A percentile compares a stretch with the other conserved stretches of the same genome.
These are phyloP conservation scores for Hemitrygon akajei DNA, from an alignment of 2,797 vertebrate genomes.

Conservation along the genomic window DNA sequence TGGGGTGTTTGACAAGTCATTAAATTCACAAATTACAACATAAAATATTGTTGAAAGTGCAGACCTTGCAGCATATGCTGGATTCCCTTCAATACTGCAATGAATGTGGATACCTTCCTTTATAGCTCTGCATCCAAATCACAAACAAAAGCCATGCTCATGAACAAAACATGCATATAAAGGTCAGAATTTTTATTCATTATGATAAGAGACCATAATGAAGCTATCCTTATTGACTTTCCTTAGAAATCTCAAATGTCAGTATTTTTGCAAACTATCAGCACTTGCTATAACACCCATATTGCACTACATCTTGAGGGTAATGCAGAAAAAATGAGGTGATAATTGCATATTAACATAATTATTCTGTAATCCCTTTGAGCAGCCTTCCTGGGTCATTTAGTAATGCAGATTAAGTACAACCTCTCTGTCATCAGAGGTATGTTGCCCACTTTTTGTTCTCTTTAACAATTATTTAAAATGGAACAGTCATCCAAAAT, in stretches of 20 bases:
- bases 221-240: conserved; percentile 59
- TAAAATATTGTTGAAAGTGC: conserved; percentile 10
- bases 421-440: conserved; percentile 61
- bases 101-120: background rate
- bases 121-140: background rate
- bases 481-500: conserved; percentile 50
- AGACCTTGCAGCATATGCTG: background rate
- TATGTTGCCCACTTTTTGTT: conserved; percentile 68
- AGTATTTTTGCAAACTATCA: conserved; percentile 75
- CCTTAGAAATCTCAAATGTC: conserved; percentile 61
- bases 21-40: conserved; percentile 27
- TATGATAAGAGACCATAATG: conserved; percentile 31
- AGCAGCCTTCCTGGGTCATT: conserved; percentile 72
- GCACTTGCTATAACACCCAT: conserved; percentile 78
- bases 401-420: conserved; percentile 66
- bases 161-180: conserved; percentile 29
- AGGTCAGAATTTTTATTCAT: conserved; percentile 30
- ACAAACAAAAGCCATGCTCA: background rate
- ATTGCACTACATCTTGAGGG: conserved; percentile 78
- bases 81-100: background rate
- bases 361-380: conserved; percentile 78
- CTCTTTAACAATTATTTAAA: conserved; percentile 59
- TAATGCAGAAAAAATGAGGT: conserved; percentile 77
- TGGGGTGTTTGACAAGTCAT: background rate
- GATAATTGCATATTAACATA: conserved; percentile 92